Percentiles rank a stretch among this genome's conserved stretches.
These are phyloP conservation scores for Caiman crocodilus DNA, from an alignment of 2,797 vertebrate genomes.

Conservation along the genomic window DNA sequence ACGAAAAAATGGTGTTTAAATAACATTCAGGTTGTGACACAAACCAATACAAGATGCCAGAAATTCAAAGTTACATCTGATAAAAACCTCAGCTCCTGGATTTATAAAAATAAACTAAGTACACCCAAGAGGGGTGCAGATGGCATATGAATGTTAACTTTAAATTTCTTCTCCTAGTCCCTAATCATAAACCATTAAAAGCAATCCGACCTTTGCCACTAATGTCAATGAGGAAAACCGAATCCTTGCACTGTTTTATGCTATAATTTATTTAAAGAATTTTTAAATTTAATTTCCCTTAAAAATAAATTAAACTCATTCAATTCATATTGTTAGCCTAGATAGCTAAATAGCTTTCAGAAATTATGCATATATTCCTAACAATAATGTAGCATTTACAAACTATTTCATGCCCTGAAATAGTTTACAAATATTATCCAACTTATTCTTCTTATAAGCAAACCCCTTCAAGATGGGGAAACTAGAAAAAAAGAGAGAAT, in stretches of 20 bases:
- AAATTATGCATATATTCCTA: background rate
- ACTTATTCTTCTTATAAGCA: background rate
- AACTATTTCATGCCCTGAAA: background rate
- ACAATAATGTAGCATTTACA: background rate
- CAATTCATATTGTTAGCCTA: background rate
- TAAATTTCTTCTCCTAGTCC: background rate
- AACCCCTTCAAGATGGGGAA: background rate
- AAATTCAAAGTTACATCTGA: constrained; percentile 37
- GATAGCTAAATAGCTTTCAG: background rate
- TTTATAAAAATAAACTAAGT: background rate
- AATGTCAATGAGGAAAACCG: background rate
- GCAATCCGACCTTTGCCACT: background rate
- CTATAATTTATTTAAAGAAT: background rate
- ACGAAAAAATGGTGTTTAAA: constrained; percentile 70
- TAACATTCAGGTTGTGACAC: constrained; percentile 43
- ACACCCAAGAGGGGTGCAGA: background rate
- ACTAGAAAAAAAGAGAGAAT: background rate
- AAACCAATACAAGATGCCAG: constrained; percentile 56
- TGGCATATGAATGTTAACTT: background rate
- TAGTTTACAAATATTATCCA: background rate
- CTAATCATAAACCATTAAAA: background rate
- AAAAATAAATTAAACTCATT: background rate
- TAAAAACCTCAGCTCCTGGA: background rate
- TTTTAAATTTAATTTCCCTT: background rate
- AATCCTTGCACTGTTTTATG: background rate